phyloP scores from a whole-genome alignment of 2,797 vertebrate genomes.

The Octomys mimax region DNA sequence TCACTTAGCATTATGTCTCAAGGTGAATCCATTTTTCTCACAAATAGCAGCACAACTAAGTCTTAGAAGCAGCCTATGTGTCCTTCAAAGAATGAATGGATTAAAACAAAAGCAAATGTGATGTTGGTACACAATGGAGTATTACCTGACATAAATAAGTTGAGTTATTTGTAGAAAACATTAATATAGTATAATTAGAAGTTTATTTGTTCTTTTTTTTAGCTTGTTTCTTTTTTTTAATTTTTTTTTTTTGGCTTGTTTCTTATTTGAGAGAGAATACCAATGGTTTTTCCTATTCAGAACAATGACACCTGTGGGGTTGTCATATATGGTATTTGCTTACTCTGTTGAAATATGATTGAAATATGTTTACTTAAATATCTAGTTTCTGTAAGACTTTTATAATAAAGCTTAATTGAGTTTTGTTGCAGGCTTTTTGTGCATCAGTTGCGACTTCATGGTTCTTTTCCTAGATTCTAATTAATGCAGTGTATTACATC shows the following conservation, averaged over 20 bases:
- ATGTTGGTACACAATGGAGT: not conserved
- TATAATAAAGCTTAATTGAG: not conserved
- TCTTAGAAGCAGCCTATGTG: not conserved
- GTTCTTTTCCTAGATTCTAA: not conserved
- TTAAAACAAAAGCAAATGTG: not conserved
- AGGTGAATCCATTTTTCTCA: not conserved
- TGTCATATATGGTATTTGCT: not conserved
- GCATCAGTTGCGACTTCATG: not conserved
- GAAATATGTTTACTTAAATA: not conserved
- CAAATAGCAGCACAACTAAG: not conserved
- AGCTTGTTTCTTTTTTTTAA: too few species aligned
- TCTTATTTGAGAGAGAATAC: not conserved
- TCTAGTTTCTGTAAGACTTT: not conserved
- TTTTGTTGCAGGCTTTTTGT: not conserved
- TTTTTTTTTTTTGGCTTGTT: not conserved
- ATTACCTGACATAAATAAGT: not conserved
- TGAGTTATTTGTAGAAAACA: not conserved
- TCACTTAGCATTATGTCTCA: not conserved
- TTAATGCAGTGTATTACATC: not conserved
- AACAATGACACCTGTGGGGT: not conserved
- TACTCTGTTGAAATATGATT: not conserved
- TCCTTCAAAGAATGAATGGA: not conserved
- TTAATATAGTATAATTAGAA: not conserved
- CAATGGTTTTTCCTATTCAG: not conserved
- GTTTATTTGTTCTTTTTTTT: not conserved